phyloP scores from a whole-genome alignment of 2,113 vertebrate genomes.

The Dromaius novaehollandiae region DNA sequence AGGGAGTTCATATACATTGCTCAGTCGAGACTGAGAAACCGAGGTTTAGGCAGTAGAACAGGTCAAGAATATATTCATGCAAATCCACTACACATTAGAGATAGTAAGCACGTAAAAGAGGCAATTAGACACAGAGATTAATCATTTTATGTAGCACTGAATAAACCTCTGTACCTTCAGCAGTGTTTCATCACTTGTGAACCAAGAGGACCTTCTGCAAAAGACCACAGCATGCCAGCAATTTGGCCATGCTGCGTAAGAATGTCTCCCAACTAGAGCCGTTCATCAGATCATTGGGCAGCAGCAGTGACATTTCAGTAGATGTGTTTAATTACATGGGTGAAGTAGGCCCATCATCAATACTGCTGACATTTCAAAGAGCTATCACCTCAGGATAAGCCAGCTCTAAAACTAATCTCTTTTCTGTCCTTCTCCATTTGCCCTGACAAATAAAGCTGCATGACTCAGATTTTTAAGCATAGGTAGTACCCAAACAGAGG shows the following conservation, averaged over 20 bases:
- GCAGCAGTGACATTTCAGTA: constrained; percentile 28
- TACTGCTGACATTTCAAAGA: constrained; percentile 49
- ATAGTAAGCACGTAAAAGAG: neutral
- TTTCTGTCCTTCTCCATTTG: constrained; percentile 45
- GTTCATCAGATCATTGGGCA: neutral
- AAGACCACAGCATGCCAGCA: neutral
- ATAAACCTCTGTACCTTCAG: neutral
- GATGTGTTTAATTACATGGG: constrained; percentile 47
- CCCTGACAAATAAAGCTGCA: constrained; percentile 42
- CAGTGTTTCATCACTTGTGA: neutral
- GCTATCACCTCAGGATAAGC: constrained; percentile 60
- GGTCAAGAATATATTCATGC: neutral
- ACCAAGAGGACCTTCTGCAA: neutral
- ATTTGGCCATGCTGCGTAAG: neutral
- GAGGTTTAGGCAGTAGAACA: neutral
- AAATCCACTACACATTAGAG: neutral
- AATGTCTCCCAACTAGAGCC: neutral
- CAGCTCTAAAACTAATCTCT: constrained; percentile 60
- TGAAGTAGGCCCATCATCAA: constrained; percentile 33
- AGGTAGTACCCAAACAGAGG: neutral
- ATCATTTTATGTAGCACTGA: neutral
- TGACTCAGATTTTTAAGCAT: constrained; percentile 46
- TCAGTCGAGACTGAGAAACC: neutral
- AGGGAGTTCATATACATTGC: neutral
- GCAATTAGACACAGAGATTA: neutral